phyloP scores from a whole-genome alignment of 2,888 invertebrate species.

The Sturmia bella region DNA sequence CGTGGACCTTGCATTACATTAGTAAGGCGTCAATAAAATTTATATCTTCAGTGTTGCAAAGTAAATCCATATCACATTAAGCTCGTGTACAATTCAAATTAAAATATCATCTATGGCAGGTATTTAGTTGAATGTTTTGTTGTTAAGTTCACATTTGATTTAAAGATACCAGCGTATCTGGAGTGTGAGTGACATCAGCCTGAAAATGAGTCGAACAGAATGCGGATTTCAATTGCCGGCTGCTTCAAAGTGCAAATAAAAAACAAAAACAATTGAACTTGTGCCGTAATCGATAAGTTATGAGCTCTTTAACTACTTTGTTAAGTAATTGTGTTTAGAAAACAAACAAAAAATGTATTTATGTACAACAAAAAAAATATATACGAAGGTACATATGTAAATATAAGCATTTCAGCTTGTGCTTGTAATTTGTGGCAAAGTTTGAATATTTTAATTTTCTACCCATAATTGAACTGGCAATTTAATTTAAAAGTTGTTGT shows the following conservation, averaged over 20 bases:
- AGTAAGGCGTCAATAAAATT: too few relatives aligned
- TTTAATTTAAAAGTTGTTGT: slow-evolving; percentile 34
- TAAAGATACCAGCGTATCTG: slow-evolving; percentile 56
- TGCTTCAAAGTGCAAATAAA: slow-evolving; percentile 25
- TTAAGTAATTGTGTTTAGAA: slow-evolving; percentile 6
- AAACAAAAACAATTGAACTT: slow-evolving; percentile 9
- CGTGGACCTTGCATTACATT: too few relatives aligned
- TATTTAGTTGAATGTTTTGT: slow-evolving; percentile 36
- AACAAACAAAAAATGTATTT: not conserved
- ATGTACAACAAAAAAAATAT: too few relatives aligned
- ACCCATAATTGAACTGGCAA: slow-evolving; percentile 54
- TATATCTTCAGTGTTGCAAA: too few relatives aligned
- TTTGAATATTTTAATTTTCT: slow-evolving; percentile 28
- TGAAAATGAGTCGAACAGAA: slow-evolving; percentile 62
- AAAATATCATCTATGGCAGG: not conserved
- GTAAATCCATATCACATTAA: too few relatives aligned
- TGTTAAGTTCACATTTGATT: slow-evolving; percentile 47
- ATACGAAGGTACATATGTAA: too few relatives aligned
- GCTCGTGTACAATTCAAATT: too few relatives aligned
- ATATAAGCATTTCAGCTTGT: too few relatives aligned
- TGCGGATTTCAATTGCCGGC: slow-evolving; percentile 18
- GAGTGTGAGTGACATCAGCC: slow-evolving; percentile 69
- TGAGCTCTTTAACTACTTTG: slow-evolving; percentile 4
- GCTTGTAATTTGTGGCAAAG: slow-evolving; percentile 31
- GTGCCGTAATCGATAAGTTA: not conserved